Evolutionary conservation across 2,113 vertebrate species (phyloP), one percentile per base, ranked within the genome.

Genomic region (Tragelaphus buxtoni): DNA sequence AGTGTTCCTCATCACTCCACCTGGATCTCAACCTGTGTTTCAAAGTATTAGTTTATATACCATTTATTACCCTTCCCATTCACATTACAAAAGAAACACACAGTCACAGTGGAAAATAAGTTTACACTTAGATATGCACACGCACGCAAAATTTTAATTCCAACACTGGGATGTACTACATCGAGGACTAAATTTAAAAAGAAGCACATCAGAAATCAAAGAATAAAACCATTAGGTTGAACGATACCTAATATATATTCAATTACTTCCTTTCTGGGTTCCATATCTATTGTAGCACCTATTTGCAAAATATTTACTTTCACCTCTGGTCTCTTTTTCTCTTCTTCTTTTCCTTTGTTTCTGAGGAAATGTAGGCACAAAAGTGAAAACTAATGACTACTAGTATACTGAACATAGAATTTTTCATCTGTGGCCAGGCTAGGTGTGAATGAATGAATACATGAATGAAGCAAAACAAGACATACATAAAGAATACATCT

Each of bases 61-160:
- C 35, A 74, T 80, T 94, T 94, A 39, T 58, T 88, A 81, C 42
- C 85, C 39, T 76, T 30, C 17, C 18, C 24, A 79, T 20, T 32
- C 39, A 60, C 47, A 91, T 65, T 95, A 95, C 47, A 88, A 91
- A 81, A 83, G 85, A 76, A 47, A 47, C 4, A 93, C 18, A 69
- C 32, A 88, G 28, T 90, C 16, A 28, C 49, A 61, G 32, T 80
- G 35, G 39, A 93, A 76, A 96, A 72, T 53, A 51, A 88, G 30
- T 47, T 42, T 81, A 76, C 32, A 91, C 82, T 95, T 89, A 95
- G 47, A 95, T 95, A 93, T 32, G 24, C 77, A 81, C n/a, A 91
- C 51, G 49, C 51, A 30, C 30, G 61, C 24, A 63, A 26, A 69
- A 30, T 76, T 94, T 79, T 88, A 79, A 84, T 88, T 9, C 16